Evolutionary conservation across 1,140 invertebrate genomes (phyloP).

Genomic region (Cyphomyrmex costatus): DNA sequence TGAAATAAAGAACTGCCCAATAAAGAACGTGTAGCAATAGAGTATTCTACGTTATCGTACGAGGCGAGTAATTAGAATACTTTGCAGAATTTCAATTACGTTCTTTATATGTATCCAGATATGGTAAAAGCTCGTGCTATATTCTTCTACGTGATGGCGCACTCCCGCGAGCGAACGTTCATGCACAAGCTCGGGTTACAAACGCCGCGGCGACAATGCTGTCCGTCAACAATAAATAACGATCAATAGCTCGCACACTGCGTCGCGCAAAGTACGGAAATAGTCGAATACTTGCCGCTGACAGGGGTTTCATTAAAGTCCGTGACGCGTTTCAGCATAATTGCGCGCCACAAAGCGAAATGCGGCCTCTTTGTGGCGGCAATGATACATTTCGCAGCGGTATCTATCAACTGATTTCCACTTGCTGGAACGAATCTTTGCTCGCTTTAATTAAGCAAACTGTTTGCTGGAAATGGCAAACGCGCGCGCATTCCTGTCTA

Average conservation of each 20-base stretch:
- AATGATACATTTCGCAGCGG: conserved; percentile 58
- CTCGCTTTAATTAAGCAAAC: conserved; percentile 71
- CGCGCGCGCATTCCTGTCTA: conserved; percentile 70
- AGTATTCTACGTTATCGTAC: background rate
- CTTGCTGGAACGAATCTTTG: conserved; percentile 59
- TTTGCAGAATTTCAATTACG: conserved; percentile 46
- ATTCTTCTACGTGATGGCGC: conserved; percentile 1
- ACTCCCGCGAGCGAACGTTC: background rate
- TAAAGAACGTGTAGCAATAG: too few relatives aligned
- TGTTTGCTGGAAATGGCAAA: conserved; percentile 59
- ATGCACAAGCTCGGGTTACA: background rate
- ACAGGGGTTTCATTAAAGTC: conserved; percentile 64
- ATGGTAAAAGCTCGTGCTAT: conserved; percentile 20
- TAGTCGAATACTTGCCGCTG: conserved; percentile 61
- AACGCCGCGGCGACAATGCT: conserved; percentile 48
- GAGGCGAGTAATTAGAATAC: conserved; percentile 39
- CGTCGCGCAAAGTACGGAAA: conserved; percentile 59
- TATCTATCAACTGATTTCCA: conserved; percentile 68
- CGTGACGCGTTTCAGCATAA: conserved; percentile 62
- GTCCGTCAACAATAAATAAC: conserved; percentile 63
- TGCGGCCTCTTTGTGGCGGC: conserved; percentile 45
- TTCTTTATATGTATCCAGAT: conserved; percentile 36
- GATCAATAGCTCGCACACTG: conserved; percentile 45
- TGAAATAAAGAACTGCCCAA: too few relatives aligned
- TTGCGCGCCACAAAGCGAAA: conserved; percentile 61